Evolutionary conservation across 2,797 vertebrate species (phyloP).

Genomic region (Aplochiton taeniatus): DNA sequence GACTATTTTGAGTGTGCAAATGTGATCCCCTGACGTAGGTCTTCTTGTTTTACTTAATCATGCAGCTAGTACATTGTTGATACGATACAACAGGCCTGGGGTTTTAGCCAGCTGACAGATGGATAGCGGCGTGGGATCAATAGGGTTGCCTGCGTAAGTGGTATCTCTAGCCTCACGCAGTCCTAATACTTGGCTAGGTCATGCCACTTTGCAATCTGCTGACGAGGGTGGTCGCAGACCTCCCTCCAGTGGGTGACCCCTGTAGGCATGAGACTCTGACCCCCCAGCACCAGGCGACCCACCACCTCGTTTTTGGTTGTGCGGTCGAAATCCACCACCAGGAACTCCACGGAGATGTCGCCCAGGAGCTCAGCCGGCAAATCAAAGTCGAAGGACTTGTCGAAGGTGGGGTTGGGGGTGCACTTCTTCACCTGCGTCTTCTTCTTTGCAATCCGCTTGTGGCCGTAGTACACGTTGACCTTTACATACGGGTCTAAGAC

Average conservation of each 20-base stretch:
- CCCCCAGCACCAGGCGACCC: constrained; percentile 85
- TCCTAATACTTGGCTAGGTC: constrained; percentile 90
- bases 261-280: constrained; percentile 80
- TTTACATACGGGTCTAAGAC: constrained; percentile 92
- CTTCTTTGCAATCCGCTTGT: constrained; percentile 96
- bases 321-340: constrained; percentile 94
- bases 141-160: no score
- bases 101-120: no score
- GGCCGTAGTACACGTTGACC: constrained; percentile 93
- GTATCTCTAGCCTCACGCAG: no score
- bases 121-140: no score
- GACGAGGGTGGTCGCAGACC: constrained; percentile 87
- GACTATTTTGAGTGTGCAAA: no score
- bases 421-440: constrained; percentile 98
- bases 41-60: no score
- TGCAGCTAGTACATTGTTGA: no score
- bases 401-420: constrained; percentile 95
- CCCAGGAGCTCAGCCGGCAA: constrained; percentile 89
- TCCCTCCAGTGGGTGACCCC: constrained; percentile 89
- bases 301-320: constrained; percentile 95
- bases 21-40: no score
- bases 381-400: constrained; percentile 96
- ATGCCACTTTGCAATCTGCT: constrained; percentile 94
- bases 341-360: constrained; percentile 91
- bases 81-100: no score